phyloP scores from a whole-genome alignment of 2,888 invertebrate species.

The Sinelater perroti region DNA sequence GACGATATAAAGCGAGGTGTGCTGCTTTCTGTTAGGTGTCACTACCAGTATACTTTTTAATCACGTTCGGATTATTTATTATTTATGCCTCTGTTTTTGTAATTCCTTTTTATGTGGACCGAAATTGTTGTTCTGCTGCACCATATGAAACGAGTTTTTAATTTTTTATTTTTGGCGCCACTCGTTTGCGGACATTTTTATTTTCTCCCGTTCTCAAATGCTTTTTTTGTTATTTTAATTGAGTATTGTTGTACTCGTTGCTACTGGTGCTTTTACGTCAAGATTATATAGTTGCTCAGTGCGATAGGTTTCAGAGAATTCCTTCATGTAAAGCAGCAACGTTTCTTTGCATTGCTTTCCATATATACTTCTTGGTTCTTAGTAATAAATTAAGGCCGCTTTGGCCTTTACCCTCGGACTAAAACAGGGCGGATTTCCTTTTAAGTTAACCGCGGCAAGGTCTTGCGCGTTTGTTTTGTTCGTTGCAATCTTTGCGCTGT shows the following conservation, averaged over 20 bases:
- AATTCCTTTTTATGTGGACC: slow-evolving; percentile 30
- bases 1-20: slow-evolving; percentile 42
- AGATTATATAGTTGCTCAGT: no score
- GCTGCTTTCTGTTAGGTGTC: slow-evolving; percentile 44
- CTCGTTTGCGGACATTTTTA: slow-evolving; percentile 1
- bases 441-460: neutral
- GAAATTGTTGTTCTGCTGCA: slow-evolving; percentile 24
- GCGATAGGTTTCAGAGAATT: no score
- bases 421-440: neutral
- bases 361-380: slow-evolving; percentile 33
- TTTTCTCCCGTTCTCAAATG: no score
- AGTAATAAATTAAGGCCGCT: slow-evolving; percentile 27
- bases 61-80: slow-evolving; percentile 44
- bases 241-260: no score
- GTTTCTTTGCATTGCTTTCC: slow-evolving; percentile 29
- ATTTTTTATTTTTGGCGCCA: slow-evolving; percentile 9
- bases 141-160: slow-evolving; percentile 16
- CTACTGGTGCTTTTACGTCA: no score
- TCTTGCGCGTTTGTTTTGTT: neutral
- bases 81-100: slow-evolving; percentile 39
- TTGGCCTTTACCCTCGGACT: neutral
- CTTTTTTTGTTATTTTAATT: no score
- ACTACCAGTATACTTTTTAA: slow-evolving; percentile 47
- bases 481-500: slow-evolving; percentile 10
- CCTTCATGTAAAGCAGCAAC: slow-evolving; percentile 32